Evolutionary conservation across 2,113 vertebrate species (phyloP).

Genomic region (Climacteris rufus): DNA sequence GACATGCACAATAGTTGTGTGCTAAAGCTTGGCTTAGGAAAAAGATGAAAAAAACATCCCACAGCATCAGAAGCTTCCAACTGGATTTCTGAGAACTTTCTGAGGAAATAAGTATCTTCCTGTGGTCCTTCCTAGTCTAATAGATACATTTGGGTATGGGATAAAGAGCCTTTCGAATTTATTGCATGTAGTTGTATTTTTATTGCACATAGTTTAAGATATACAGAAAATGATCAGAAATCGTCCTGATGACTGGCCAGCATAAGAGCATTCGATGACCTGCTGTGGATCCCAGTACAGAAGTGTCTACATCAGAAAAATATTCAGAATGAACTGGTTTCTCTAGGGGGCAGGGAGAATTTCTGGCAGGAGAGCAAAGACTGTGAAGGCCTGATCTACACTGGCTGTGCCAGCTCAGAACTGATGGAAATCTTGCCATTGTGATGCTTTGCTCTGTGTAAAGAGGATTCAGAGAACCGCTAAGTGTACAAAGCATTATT

Average conservation of each 20-base stretch:
- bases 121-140: neutral
- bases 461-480: neutral
- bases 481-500: neutral
- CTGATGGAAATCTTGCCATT: neutral
- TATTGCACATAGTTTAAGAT: neutral
- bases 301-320: neutral
- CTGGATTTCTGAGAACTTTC: neutral
- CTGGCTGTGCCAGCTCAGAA: neutral
- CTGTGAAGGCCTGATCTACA: neutral
- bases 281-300: neutral
- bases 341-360: neutral
- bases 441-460: neutral
- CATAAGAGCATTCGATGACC: neutral
- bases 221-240: neutral
- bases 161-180: neutral
- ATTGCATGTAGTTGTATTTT: neutral
- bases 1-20: neutral
- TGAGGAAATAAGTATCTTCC: neutral
- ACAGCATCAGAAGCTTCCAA: neutral
- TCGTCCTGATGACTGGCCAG: neutral
- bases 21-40: neutral
- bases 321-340: neutral
- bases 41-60: neutral
- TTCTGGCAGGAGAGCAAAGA: neutral
- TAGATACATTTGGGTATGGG: neutral